Evolutionary conservation across 2,888 invertebrate genomes (phyloP), one percentile per base, ranked within the genome.

Genomic region (Chalcosyrphus nemorum): DNA sequence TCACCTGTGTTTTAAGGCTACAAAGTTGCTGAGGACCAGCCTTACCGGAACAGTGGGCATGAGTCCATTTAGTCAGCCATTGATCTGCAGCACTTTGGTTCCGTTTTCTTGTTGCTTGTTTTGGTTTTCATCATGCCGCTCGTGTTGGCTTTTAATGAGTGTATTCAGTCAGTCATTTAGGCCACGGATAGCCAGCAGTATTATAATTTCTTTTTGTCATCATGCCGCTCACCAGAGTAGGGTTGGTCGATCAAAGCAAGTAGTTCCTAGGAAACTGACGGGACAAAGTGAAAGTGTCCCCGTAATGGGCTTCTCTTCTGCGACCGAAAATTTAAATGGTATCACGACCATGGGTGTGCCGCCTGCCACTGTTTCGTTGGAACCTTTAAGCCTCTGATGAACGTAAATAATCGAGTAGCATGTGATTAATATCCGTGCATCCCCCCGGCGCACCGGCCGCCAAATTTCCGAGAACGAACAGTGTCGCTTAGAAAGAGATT

Each of bases 281-380:
- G 19, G 19, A 61, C 81, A 59, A 66, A 82, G 81, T 77, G 76
- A 82, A 82, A 82, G 81, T 82, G 81, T 72, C 71, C 66, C 70
- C 57, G 11, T 47, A 21, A 19, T 29, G 32, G 57, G 54, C 50
- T 17, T n/a, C 4, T 47, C 17, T 2, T 17, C 45, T 52, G 6
- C 29, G 24, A 50, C 29, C 38, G 19, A 32, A 54, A 75, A 70
- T 56, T 41, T 47, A 63, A 68, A 63, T 68, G 38, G 21, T 66
- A 54, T 72, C 77, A 82, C 76, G 81, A 82, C 65, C 54, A 54
- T 82, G 76, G 81, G 81, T 82, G 81, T 82, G 81, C 75, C 76
- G 61, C 11, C 19, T 68, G 68, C 59, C 43, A 71, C 47, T 35
- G 50, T 50, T 63, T 50, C 11, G 15, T 41, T 43, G 5, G 27